Evolutionary conservation across 2,888 invertebrate species (phyloP), one percentile per base, ranked within the genome.

Genomic region (Actias luna): DNA sequence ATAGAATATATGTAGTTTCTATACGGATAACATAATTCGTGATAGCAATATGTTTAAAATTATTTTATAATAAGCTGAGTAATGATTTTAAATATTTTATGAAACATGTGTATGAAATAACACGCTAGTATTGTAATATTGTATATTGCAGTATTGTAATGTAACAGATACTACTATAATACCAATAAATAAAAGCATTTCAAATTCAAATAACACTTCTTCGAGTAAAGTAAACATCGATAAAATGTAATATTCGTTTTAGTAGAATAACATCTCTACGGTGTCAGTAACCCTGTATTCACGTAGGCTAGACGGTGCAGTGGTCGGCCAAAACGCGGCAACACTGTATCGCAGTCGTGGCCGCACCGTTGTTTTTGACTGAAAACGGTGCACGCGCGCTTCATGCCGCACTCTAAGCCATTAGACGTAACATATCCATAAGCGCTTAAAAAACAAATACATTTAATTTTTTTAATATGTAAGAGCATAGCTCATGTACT

Each of bases 361-460:
- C 81, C 81, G 75, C 76, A 79, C 78, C 82, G 87, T 88, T 87
- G 88, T 88, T 89, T 89, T 88, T 87, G 89, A 89, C 91, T 89
- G 88, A 90, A 91, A 89, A 87, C 87, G 82, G 88, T 87, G 88
- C 89, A 89, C 90, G 89, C 88, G 88, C 88, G 83, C 83, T 84
- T 86, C 83, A 79, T 82, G 80, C 81, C 79, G 72, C 71, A 68
- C 70, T 68, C 70, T 46, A 74, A 82, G 87, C 88, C 78, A 84
- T 70, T 67, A 79, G 78, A 79, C 63, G n/a, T 59, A 65, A 66
- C 67, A 27, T 52, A 5, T 31, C 14, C 58, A 50, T 50, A 50
- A 25, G 46, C 46, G 22, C 25, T 50, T 50, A 25, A 22, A 2
- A 18, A 18, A 18, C 18, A 50, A 10, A 18, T 12, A 12, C 25